Evolutionary conservation across 2,888 invertebrate genomes (phyloP).

Genomic region (Noctua comes): DNA sequence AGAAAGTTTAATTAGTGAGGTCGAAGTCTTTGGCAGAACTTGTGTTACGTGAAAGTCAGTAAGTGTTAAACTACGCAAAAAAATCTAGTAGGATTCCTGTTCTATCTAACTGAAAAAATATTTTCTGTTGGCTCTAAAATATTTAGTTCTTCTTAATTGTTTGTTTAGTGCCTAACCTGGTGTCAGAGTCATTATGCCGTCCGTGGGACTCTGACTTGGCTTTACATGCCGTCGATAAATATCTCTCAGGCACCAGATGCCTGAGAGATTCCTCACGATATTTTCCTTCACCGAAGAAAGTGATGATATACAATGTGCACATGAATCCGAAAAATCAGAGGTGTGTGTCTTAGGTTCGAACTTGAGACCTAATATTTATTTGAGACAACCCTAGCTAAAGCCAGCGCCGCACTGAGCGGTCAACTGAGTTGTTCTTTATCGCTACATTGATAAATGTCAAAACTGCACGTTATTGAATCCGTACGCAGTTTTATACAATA

Average conservation of each 20-base stretch:
- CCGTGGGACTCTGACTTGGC: no score
- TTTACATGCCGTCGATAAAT: no score
- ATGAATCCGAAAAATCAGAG: no score
- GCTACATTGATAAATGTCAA: conserved; percentile 60
- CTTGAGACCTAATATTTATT: neutral
- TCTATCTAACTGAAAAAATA: neutral
- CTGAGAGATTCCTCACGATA: no score
- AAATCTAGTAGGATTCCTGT: neutral
- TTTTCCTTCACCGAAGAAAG: no score
- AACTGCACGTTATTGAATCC: conserved; percentile 55
- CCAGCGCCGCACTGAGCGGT: conserved; percentile 44
- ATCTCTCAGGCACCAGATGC: no score
- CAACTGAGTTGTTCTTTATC: conserved; percentile 58
- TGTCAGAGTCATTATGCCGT: no score
- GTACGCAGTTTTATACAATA: conserved; percentile 32
- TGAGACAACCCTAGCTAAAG: conserved; percentile 50
- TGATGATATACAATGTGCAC: no score
- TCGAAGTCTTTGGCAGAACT: neutral
- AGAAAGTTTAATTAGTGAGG: neutral
- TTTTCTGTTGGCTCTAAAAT: neutral
- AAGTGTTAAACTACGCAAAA: neutral
- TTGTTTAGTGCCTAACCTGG: no score
- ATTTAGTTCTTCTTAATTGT: no score
- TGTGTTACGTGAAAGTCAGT: neutral
- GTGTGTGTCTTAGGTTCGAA: no score